Evolutionary conservation across 2,797 vertebrate genomes (phyloP).

Genomic region (Octomys mimax): DNA sequence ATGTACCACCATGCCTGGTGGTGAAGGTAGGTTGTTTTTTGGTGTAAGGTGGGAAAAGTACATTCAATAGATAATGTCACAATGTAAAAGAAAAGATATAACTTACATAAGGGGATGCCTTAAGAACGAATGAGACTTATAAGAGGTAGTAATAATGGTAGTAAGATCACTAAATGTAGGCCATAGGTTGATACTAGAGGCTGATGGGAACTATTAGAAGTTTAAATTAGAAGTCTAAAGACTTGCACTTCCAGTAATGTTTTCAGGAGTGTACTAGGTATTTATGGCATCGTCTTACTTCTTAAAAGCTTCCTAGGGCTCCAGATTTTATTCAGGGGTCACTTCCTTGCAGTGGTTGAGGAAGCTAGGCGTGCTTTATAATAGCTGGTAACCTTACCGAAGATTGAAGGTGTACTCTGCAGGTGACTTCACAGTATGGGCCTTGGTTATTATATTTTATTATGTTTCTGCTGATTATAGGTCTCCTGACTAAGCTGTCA

Average conservation of each 20-base stretch:
- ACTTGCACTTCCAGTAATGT: conserved; percentile 32
- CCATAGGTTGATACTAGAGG: background rate
- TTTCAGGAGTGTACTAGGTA: conserved; percentile 47
- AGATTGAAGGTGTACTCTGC: background rate
- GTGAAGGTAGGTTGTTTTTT: conserved; percentile 8
- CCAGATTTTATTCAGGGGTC: conserved; percentile 11
- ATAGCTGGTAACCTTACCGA: background rate
- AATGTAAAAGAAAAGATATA: conserved; percentile 40
- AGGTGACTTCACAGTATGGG: background rate
- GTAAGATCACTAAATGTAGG: background rate
- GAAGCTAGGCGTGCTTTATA: conserved; percentile 10
- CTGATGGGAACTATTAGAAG: conserved; percentile 9
- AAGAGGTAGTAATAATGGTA: background rate
- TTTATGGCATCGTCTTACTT: conserved; percentile 32
- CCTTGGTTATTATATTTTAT: conserved; percentile 11
- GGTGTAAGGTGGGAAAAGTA: background rate
- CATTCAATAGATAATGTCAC: background rate
- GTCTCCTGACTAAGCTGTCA: background rate
- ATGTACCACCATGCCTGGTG: background rate
- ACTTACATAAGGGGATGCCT: background rate
- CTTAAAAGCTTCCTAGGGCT: background rate
- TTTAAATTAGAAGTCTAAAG: conserved; percentile 32
- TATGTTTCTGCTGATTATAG: conserved; percentile 38
- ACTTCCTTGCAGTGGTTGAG: conserved; percentile 41
- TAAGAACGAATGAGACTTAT: background rate